Evolutionary conservation across 2,113 vertebrate genomes (phyloP).

Genomic region (Aspiorhynchus laticeps): DNA sequence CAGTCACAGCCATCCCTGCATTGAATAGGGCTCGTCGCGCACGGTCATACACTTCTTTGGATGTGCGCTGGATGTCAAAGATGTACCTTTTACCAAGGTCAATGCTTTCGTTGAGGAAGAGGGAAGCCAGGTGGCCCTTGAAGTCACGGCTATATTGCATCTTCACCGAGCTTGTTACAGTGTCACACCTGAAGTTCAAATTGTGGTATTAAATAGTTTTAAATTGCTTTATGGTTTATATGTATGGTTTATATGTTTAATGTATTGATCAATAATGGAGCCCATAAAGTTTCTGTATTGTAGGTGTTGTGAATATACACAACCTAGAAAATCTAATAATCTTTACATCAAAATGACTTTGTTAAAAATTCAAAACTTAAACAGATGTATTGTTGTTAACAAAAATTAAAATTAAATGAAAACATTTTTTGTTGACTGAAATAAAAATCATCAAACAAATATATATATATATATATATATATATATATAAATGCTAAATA

Average conservation of each 20-base stretch:
- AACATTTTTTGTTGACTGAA: background rate
- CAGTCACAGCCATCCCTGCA: constrained; percentile 79
- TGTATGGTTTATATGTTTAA: background rate
- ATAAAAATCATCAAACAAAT: background rate
- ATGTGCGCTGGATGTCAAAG: constrained; percentile 86
- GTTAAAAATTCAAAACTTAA: background rate
- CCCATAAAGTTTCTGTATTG: background rate
- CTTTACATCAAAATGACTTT: background rate
- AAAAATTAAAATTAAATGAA: background rate
- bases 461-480: too few species aligned
- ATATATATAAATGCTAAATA: background rate
- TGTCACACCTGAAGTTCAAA: constrained; percentile 78
- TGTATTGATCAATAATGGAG: background rate
- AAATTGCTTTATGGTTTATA: background rate
- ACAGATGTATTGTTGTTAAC: background rate
- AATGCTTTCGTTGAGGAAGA: constrained; percentile 87
- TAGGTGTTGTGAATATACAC: background rate
- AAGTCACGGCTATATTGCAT: constrained; percentile 89
- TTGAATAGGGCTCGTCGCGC: constrained; percentile 84
- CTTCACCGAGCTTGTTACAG: constrained; percentile 86
- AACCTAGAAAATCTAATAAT: background rate
- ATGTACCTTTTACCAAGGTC: constrained; percentile 87
- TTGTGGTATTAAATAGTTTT: background rate
- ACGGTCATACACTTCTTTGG: constrained; percentile 86
- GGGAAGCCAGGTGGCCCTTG: constrained; percentile 85